phyloP scores from a whole-genome alignment of 37 sponge, comb jelly and placozoan species.

The Cliona cf. orientalis region DNA sequence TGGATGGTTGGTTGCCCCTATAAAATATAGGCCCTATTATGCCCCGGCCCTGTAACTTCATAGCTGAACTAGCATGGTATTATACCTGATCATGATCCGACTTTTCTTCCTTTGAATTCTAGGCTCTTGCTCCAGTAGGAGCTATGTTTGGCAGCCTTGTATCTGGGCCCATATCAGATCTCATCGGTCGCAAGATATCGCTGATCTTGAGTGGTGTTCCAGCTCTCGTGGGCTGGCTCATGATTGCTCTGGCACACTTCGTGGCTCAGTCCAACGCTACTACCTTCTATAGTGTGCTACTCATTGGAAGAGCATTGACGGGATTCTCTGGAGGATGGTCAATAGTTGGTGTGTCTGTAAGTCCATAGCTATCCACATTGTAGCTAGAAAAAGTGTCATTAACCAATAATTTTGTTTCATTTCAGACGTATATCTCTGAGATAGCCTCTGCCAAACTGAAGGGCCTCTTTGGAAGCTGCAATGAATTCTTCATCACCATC shows the following conservation, averaged over 20 bases:
- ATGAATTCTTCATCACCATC: conserved; percentile 67
- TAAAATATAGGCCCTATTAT: neutral
- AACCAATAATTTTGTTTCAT: neutral
- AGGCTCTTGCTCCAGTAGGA: conserved; percentile 36
- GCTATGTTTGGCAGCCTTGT: conserved; percentile 48
- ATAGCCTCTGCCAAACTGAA: conserved; percentile 45
- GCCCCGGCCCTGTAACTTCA: neutral
- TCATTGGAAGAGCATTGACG: conserved; percentile 49
- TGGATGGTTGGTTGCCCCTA: neutral
- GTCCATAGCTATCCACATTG: no score
- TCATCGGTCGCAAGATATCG: conserved; percentile 29
- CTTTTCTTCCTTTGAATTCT: neutral
- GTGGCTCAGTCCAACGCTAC: neutral
- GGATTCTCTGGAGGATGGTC: conserved; percentile 60
- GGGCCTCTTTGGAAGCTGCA: conserved; percentile 68
- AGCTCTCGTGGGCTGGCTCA: conserved; percentile 36
- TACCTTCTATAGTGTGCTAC: conserved; percentile 18
- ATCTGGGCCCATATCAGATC: conserved; percentile 37
- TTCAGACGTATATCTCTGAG: conserved; percentile 79
- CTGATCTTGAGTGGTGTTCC: conserved; percentile 23
- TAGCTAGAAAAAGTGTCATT: no score
- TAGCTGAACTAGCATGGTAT: neutral
- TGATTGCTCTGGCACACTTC: conserved; percentile 15
- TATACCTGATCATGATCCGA: neutral
- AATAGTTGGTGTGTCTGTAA: conserved; percentile 42